Evolutionary conservation across 2,113 vertebrate genomes (phyloP).

Genomic region (Seriola quinqueradiata): DNA sequence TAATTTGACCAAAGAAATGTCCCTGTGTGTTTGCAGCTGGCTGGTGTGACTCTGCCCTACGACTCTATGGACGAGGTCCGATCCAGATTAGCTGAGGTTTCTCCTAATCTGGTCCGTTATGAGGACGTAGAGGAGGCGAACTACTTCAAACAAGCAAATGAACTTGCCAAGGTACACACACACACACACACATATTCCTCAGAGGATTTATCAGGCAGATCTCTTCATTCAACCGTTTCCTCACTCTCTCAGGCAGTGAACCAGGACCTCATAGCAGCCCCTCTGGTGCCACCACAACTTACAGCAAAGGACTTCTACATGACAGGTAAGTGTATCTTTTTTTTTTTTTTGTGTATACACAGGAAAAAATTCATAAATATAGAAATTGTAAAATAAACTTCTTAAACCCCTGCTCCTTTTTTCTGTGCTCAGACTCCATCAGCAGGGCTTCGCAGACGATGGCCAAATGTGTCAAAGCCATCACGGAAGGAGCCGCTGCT

Average conservation of each 20-base stretch:
- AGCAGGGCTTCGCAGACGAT: conserved; percentile 98
- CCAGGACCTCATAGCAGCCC: conserved; percentile 90
- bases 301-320: conserved; percentile 98
- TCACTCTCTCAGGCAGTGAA: conserved; percentile 86
- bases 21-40: conserved; percentile 84
- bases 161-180: conserved; percentile 86
- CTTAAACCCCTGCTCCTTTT: background rate
- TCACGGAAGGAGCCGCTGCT: conserved; percentile 93
- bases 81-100: conserved; percentile 91
- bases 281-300: conserved; percentile 94
- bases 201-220: background rate
- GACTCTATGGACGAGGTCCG: conserved; percentile 90
- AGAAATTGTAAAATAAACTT: background rate
- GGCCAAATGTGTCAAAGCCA: conserved; percentile 98
- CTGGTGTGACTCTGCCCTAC: conserved; percentile 92
- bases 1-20: background rate
- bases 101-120: conserved; percentile 94
- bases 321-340: conserved; percentile 87
- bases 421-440: conserved; percentile 89
- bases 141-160: conserved; percentile 95
- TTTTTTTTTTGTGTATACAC: background rate
- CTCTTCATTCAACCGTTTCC: background rate
- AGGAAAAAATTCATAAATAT: background rate
- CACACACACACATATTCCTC: background rate
- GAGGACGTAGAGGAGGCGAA: conserved; percentile 96